Base-by-base conservation (phyloP, 2,113 vertebrate genomes). In the Odobenus rosmarus region DNA sequence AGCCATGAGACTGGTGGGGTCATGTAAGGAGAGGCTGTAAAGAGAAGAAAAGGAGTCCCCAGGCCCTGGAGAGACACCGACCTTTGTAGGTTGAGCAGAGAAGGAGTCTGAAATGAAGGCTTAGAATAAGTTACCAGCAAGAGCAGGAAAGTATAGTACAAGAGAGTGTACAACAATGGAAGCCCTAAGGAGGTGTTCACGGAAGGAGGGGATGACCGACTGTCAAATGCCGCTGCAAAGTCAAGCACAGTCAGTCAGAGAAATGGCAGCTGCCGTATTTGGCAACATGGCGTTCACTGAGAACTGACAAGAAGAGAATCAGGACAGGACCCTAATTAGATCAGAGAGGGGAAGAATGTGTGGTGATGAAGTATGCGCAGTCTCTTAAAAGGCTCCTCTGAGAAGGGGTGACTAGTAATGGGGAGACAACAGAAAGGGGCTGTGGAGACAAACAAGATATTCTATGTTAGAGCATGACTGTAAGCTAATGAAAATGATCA, bases 381-480 rank as follows among this genome's bases (percentile, higher is more conserved):
- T 31, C 42, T 49, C 85, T 72, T 84, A 96, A 94, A 57, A 87
- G 39, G 53, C n/a, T 95, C 69, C 53, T 83, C 28, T 93, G 67
- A 95, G 85, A 81, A 93, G 36, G 55, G 23, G 33, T 33, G 64
- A 69, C 74, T 10, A 90, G 64, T 82, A 95, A 85, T 57, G n/a
- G 49, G 23, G 80, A 8, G 64, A 13, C 3, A 2, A 39, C n/a
- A 69, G 18, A 26, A 42, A 23, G 61, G 24, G 7, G 7, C 71
- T 57, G 31, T 12, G 36, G 51, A 55, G n/a, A 36, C 62, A 69
- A n/a, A 14, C 72, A 11, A 76, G 21, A 64, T 42, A 86, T 51
- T 31, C 81, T 18, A 24, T 55, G 57, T 81, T 74, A 74, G 10
- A 72, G 19, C 33, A 49, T 64, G 67, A 89, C 4, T n/a, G 14